Base-by-base conservation (phyloP, 2,797 vertebrate genomes). In the Poecilia velifera region DNA sequence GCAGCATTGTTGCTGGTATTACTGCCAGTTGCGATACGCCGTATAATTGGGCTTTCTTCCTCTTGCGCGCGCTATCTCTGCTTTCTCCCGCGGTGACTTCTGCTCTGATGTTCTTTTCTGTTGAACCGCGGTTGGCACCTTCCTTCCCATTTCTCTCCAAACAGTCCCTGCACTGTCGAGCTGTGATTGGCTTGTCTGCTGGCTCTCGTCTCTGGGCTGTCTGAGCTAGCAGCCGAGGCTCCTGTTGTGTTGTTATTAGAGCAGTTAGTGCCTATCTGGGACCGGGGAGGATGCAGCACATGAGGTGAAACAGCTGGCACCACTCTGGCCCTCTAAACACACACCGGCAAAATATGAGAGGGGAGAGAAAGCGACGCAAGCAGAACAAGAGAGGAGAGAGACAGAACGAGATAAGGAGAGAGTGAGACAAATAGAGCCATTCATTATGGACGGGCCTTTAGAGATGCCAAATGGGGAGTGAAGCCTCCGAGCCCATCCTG, bases 391-490 rank as follows among this genome's bases (percentile, higher is more conserved):
- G 87, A 86, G 80, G 89, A 45, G 71, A 64, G 83, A 83, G 62
- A 87, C 12, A 82, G 80, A 87, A 87, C 78, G 80, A 90, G 88
- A 88, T 84, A 82, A 82, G 71, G 78, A 86, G 80, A 76, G 84
- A 93, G 88, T 75, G 85, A 92, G 88, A 87, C 89, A 92, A 93
- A 94, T 86, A 90, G 90, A 90, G 45, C 87, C 91, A 95, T 95
- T 93, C 93, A 95, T 95, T 96, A 95, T 96, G 92, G 84, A 95
- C 94, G 79, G 90, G 92, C 88, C 91, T 94, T 91, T 90, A 86
- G 88, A 92, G 91, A 93, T 94, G 95, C 92, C 94, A 94, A 93
- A 91, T 77, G 78, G 86, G 85, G 86, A 90, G 85, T 84, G 88
- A 91, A 91, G 90, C 91, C 91, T 94, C 90, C 89, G 81, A 93